Base-by-base conservation (phyloP, 2,113 vertebrate genomes). In the Rhynchomys soricoides region DNA sequence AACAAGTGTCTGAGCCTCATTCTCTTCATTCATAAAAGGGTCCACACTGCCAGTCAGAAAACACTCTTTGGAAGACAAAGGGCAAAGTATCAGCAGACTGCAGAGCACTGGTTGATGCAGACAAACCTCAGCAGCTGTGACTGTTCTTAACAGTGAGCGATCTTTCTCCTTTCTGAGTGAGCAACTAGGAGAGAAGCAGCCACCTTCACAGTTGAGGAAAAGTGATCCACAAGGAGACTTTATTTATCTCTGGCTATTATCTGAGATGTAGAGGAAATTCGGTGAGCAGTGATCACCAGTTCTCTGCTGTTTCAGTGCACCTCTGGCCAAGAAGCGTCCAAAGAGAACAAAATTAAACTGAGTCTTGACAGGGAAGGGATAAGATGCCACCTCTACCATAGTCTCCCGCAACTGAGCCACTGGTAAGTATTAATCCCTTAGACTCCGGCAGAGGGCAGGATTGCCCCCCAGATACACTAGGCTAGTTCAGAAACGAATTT, bases 401-500 rank as follows among this genome's bases (percentile, higher is more conserved):
- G 12, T n/a, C 62, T 17, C 10, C 2, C 15, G 48, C 40, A 50
- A 1, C 43, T 12, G 24, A 1, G 26, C 11, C 31, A 2, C 24
- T 10, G 4, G 0, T 0, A 26, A 82, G n/a, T 90, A 78, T 88
- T 88, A 90, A 52, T 91, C 71, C 87, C 88, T 31, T 29, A 26
- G 0, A 3, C 73, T 95, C 97, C 98, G 92, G 98, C 92, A 98
- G 98, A 98, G 98, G 98, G 98, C 96, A 94, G 95, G 93, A 88
- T 52, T 48, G 29, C 77, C 82, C 85, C 0, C 79, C 52, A 48
- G 89, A 93, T 31, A 45, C 90, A 50, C 34, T 37, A 0, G 78
- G 17, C n/a, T 68, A 0, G 64, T 62, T n/a, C 71, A 0, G 34
- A 7, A 4, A 96, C 74, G 45, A 78, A 29, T 88, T 26, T 94